These are phyloP conservation scores for Heteromurus nitidus DNA, from an alignment of 2,888 invertebrate genomes.

Conservation along the genomic window DNA sequence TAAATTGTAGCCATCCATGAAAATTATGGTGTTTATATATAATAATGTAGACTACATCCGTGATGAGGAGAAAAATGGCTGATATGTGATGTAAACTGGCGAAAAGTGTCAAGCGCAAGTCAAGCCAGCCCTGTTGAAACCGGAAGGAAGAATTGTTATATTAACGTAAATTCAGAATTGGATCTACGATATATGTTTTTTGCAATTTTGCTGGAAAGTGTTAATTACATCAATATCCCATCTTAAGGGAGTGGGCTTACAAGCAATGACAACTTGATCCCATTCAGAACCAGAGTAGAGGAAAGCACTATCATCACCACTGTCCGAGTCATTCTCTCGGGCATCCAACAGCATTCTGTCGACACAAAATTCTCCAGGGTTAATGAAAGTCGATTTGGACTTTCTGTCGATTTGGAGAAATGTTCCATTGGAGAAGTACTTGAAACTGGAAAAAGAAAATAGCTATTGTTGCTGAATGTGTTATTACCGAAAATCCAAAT, in stretches of 20 bases:
- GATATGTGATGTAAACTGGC: constrained; percentile 39
- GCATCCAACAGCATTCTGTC: too few relatives aligned
- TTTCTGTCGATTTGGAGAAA: constrained; percentile 18
- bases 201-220: neutral
- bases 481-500: neutral
- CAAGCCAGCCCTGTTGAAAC: too few relatives aligned
- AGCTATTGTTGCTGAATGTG: neutral
- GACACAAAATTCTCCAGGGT: constrained; percentile 39
- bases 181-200: neutral
- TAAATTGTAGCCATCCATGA: constrained; percentile 65
- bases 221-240: neutral
- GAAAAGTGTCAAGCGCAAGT: constrained; percentile 10
- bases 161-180: neutral
- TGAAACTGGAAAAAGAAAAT: constrained; percentile 34
- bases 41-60: constrained; percentile 55
- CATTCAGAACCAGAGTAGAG: constrained; percentile 42
- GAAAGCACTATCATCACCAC: too few relatives aligned
- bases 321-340: neutral
- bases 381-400: neutral
- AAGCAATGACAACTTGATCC: constrained; percentile 58
- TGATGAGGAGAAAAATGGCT: constrained; percentile 45
- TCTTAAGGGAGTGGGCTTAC: constrained; percentile 1
- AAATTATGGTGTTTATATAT: constrained; percentile 60
- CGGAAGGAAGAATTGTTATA: too few relatives aligned
- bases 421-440: constrained; percentile 17